These are phyloP conservation scores for Hystrix cristata DNA, from an alignment of 2,113 vertebrate species.

Conservation along the genomic window DNA sequence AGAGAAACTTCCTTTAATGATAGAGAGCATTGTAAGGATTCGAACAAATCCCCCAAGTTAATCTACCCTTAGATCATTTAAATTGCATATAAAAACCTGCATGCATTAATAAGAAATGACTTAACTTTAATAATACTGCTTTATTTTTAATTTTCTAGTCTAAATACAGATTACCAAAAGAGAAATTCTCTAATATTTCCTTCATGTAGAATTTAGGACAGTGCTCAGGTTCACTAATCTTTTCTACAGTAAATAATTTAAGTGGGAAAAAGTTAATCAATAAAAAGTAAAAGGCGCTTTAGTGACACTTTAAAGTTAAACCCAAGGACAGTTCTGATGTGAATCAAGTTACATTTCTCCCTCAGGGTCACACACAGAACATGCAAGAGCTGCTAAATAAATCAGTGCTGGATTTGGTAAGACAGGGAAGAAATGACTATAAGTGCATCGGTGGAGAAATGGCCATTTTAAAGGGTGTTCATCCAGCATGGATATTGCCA, in stretches of 20 bases:
- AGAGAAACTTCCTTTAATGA: slow-evolving; percentile 58
- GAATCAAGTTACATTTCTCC: slow-evolving; percentile 42
- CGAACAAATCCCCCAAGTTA: slow-evolving; percentile 49
- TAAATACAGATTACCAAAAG: slow-evolving; percentile 71
- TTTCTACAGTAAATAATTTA: slow-evolving; percentile 75
- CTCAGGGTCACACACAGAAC: slow-evolving; percentile 19
- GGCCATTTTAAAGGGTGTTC: background rate
- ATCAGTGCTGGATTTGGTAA: slow-evolving; percentile 3
- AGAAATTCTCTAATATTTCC: slow-evolving; percentile 70
- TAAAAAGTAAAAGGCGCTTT: slow-evolving; percentile 65
- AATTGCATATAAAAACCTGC: slow-evolving; percentile 64
- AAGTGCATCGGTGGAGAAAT: background rate
- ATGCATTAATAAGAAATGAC: slow-evolving; percentile 73
- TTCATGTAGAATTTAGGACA: slow-evolving; percentile 61
- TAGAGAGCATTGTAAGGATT: slow-evolving; percentile 55
- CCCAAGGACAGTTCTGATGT: slow-evolving; percentile 48
- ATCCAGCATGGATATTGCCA: background rate
- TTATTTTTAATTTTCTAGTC: slow-evolving; percentile 70
- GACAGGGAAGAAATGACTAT: background rate
- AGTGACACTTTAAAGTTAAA: slow-evolving; percentile 76
- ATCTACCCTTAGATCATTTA: slow-evolving; percentile 44
- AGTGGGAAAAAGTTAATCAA: slow-evolving; percentile 67
- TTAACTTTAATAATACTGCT: slow-evolving; percentile 70
- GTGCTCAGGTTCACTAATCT: slow-evolving; percentile 59
- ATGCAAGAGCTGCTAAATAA: slow-evolving; percentile 39